Conservation (phyloP, 2,113 vertebrate genomes). For the Chelonoidis abingdonii region DNA sequence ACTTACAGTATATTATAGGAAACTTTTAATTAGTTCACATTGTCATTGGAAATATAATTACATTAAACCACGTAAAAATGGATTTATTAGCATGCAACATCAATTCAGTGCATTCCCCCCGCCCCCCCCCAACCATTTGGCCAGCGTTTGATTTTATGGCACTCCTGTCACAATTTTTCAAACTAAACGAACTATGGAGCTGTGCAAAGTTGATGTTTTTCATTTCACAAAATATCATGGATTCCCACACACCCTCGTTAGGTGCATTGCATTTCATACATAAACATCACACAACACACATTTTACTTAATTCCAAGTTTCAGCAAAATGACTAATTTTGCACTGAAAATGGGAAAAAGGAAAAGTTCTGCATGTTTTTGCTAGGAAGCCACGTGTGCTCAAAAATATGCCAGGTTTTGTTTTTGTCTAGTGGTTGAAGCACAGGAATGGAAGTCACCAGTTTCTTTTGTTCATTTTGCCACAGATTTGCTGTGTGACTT, state of each 20-base stretch:
- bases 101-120: neutral
- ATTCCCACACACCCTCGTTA: neutral
- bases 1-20: slow-evolving; percentile 10
- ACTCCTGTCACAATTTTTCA: neutral
- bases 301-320: neutral
- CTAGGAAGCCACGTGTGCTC: neutral
- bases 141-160: neutral
- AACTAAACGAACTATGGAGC: neutral
- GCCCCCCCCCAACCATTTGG: neutral
- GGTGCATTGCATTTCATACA: neutral
- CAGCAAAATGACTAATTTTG: neutral
- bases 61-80: neutral
- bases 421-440: neutral
- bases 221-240: neutral
- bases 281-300: neutral
- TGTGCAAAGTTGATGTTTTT: neutral
- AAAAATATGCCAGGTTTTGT: neutral
- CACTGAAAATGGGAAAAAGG: neutral
- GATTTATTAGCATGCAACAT: neutral
- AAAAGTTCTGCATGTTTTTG: neutral
- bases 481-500: neutral
- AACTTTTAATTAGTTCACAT: slow-evolving; percentile 16
- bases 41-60: slow-evolving; percentile 30
- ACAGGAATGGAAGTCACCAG: neutral
- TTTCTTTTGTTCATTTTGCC: neutral